These are phyloP conservation scores for Hermatobates lingyangjiaoensis DNA, from an alignment of 1,140 invertebrate genomes.

Conservation along the genomic window DNA sequence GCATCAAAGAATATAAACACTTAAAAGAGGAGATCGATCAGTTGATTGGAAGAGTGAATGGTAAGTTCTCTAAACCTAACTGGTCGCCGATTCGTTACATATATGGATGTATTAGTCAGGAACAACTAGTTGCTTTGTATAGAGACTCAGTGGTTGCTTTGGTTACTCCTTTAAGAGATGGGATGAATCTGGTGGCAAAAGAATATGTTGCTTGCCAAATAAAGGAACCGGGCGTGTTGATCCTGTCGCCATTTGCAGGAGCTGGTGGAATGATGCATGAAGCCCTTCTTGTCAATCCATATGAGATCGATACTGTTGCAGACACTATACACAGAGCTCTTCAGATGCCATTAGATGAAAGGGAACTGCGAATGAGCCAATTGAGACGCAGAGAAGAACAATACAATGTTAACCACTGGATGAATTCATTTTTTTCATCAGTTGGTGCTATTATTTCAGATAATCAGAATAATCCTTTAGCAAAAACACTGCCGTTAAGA, in stretches of 20 bases:
- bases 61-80: constrained; percentile 67
- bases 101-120: constrained; percentile 71
- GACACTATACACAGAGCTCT: constrained; percentile 67
- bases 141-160: constrained; percentile 66
- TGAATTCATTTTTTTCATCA: constrained; percentile 67
- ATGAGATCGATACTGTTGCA: constrained; percentile 70
- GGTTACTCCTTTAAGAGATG: constrained; percentile 71
- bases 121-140: constrained; percentile 67
- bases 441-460: constrained; percentile 57
- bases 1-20: constrained; percentile 79
- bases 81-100: constrained; percentile 85
- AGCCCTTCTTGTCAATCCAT: constrained; percentile 73
- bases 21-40: constrained; percentile 82
- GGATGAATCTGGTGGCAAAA: constrained; percentile 87
- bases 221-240: constrained; percentile 65
- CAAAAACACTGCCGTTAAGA: constrained; percentile 59
- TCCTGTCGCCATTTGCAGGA: constrained; percentile 77
- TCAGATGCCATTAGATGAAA: constrained; percentile 76
- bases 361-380: constrained; percentile 69
- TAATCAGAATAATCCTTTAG: constrained; percentile 57
- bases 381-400: constrained; percentile 57
- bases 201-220: constrained; percentile 87
- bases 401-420: constrained; percentile 77
- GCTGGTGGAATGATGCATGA: constrained; percentile 84
- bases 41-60: constrained; percentile 68